These are phyloP conservation scores for Hyperoplus lanceolatus DNA, from an alignment of 2,797 vertebrate species.

Conservation along the genomic window DNA sequence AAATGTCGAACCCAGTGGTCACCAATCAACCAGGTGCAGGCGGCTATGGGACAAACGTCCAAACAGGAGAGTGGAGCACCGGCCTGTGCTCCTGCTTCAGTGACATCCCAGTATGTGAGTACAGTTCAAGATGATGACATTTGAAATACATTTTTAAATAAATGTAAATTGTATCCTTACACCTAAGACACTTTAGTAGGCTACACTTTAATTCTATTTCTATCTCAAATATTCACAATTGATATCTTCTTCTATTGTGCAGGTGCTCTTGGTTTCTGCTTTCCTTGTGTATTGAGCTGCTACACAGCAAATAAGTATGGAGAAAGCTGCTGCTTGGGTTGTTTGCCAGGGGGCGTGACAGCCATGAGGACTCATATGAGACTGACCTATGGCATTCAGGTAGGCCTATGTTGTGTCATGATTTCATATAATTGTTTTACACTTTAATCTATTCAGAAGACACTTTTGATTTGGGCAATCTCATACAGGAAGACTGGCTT, in stretches of 20 bases:
- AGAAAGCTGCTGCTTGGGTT: conserved; percentile 84
- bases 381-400: conserved; percentile 89
- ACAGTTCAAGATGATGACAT: neutral
- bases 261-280: conserved; percentile 85
- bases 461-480: neutral
- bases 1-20: conserved; percentile 86
- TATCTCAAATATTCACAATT: conserved; percentile 9
- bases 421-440: neutral
- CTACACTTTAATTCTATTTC: neutral
- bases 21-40: conserved; percentile 81
- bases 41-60: conserved; percentile 87
- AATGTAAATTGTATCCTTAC: neutral
- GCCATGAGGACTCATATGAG: conserved; percentile 91
- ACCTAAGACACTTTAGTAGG: neutral
- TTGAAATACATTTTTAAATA: neutral
- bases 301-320: conserved; percentile 88
- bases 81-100: conserved; percentile 85
- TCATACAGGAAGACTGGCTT: neutral
- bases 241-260: conserved; percentile 18
- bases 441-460: neutral
- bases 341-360: conserved; percentile 85
- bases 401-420: conserved; percentile 29
- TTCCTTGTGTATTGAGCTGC: conserved; percentile 82
- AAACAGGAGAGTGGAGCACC: conserved; percentile 88
- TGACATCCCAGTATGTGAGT: conserved; percentile 88